Conservation (phyloP, 2,888 invertebrate genomes). For the Conus canariensis region DNA sequence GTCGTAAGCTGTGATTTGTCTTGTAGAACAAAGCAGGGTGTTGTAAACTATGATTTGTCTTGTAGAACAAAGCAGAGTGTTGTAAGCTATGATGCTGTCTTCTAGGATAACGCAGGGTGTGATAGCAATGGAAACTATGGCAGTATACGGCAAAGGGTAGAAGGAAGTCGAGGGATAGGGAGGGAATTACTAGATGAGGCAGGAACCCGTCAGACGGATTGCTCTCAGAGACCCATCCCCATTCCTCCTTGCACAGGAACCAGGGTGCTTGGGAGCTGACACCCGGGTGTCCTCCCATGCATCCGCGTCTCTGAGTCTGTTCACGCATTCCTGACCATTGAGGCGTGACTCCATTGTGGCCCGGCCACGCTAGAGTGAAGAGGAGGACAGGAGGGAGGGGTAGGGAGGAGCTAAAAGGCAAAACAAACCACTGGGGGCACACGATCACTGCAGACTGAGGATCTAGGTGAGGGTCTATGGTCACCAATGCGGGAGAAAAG, state of each 20-base stretch:
- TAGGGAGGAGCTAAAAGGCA: conserved; percentile 1
- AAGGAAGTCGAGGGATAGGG: not conserved
- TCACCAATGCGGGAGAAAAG: no score
- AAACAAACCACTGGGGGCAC: not conserved
- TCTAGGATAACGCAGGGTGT: no score
- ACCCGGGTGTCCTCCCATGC: not conserved
- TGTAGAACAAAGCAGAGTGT: no score
- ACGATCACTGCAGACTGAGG: no score
- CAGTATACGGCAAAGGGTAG: no score
- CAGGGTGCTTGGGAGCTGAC: not conserved
- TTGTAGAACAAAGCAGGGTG: no score
- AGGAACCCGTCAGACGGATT: not conserved
- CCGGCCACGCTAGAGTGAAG: not conserved
- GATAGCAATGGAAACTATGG: no score
- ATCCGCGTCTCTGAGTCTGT: not conserved
- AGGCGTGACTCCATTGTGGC: not conserved
- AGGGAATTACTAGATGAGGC: no score
- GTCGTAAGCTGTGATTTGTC: no score
- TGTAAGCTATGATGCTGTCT: no score
- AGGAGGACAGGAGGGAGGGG: not conserved
- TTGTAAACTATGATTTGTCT: no score
- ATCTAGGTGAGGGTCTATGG: no score
- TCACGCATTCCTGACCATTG: not conserved
- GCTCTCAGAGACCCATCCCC: not conserved
- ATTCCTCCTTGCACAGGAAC: not conserved